phyloP scores from a whole-genome alignment of 1,140 invertebrate species.

The Bombyx mori region ASM3026992v2 NC_085112.1:5073501-5074000 shows the following conservation, averaged over 20 bases:
- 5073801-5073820: constrained; percentile 93
- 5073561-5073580: neutral
- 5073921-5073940: constrained; percentile 38
- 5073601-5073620: constrained; percentile 33
- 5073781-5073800: constrained; percentile 91
- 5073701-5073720: constrained; percentile 3
- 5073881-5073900: constrained; percentile 78
- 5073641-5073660: constrained; percentile 36
- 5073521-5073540: constrained; percentile 49
- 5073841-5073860: constrained; percentile 75
- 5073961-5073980: constrained; percentile 28
- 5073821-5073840: constrained; percentile 91
- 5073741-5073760: constrained; percentile 66
- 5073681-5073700: constrained; percentile 26
- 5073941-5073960: constrained; percentile 28
- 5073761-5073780: constrained; percentile 89
- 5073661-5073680: constrained; percentile 30
- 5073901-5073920: constrained; percentile 72
- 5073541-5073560: constrained; percentile 7
- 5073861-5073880: constrained; percentile 78
- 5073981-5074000: constrained; percentile 49
- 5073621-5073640: constrained; percentile 23
- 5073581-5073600: constrained; percentile 21
- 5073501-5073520: constrained; percentile 51
- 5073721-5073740: constrained; percentile 65